A percentile compares a stretch with the other conserved stretches of the same genome.
Evolutionary conservation across 2,888 invertebrate genomes (phyloP).

Genomic region (Drosophila neonasuta): DNA sequence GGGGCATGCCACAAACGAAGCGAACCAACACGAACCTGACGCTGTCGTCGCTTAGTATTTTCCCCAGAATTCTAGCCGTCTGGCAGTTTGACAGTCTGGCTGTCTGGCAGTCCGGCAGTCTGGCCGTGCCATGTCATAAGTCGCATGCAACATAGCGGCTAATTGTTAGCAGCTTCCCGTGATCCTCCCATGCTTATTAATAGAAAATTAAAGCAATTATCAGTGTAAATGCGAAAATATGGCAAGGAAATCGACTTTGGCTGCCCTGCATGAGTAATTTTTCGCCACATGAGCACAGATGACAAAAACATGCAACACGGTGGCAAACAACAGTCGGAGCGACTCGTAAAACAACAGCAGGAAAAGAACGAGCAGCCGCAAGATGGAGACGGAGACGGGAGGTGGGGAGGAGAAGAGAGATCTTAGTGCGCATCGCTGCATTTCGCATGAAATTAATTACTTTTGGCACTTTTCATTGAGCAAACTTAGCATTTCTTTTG

Average conservation of each 20-base stretch:
- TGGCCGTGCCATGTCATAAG: conserved; percentile 71
- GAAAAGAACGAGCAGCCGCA: background rate
- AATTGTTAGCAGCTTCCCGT: conserved; percentile 76
- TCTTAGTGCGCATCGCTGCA: conserved; percentile 71
- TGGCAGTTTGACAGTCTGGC: conserved; percentile 29
- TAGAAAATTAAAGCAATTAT: conserved; percentile 79
- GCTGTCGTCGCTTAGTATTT: conserved; percentile 72
- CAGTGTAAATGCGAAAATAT: conserved; percentile 62
- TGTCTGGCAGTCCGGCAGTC: conserved; percentile 20
- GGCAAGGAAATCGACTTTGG: conserved; percentile 69
- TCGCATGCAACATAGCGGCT: conserved; percentile 78
- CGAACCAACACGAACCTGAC: conserved; percentile 45
- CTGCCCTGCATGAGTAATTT: conserved; percentile 72
- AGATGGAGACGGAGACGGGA: no score
- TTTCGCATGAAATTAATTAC: conserved; percentile 79
- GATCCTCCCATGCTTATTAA: conserved; percentile 69
- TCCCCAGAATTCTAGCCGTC: conserved; percentile 58
- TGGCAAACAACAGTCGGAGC: conserved; percentile 37
- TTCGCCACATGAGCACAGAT: conserved; percentile 67
- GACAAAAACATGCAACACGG: conserved; percentile 69
- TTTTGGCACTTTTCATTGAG: conserved; percentile 79
- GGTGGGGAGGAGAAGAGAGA: conserved; percentile 11
- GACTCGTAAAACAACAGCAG: conserved; percentile 8
- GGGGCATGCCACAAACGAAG: conserved; percentile 7
- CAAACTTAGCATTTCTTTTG: conserved; percentile 75